Evolutionary conservation across 2,113 vertebrate species (phyloP), one percentile per base, ranked within the genome.

Genomic region (Apteryx mantelli): DNA sequence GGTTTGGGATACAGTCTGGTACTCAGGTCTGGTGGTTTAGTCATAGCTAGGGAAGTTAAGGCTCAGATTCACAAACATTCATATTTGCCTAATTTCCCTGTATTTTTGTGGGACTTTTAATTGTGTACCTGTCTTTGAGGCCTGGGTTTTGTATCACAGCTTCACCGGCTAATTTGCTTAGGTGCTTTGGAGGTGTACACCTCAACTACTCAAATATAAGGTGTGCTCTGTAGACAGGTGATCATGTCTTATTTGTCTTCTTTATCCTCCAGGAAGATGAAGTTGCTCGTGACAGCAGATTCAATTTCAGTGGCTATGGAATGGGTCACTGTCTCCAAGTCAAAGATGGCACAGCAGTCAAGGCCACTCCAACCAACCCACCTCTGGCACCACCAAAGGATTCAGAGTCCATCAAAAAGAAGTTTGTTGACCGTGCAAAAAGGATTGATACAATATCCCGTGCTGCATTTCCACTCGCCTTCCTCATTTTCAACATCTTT

Each of bases 401-500:
- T 98, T 97, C 97, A 8, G 99, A 99, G 8, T 98, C 98, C 79
- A 99, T 99, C 97, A 99, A 98, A 97, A 99, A 99, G 98, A 99
- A 99, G 98, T 99, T 99, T 98, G 99, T 99, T 96, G 99, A 99
- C 97, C 98, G 99, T 91, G 99, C 99, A 82, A 99, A 99, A 98
- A 98, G 99, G 97, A 99, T 99, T 95, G 99, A 99, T 98, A 99
- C 99, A 1, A 98, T 99, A 98, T 99, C 99, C 58, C 98, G 99
- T 74, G 99, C 99, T 58, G 99, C 99, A 8, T 99, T 99, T 96
- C 99, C 99, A 12, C 88, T 99, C 94, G 99, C 99, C 69, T 99
- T 99, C 98, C 99, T 99, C 95, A 99, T 99, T 97, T 99, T 99
- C 98, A 99, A 99, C 95, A 98, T 99, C 98, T 99, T 99, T 98